These are phyloP conservation scores for Gambusia yucatana DNA, from an alignment of 2,797 vertebrate genomes.

Conservation along the genomic window DNA sequence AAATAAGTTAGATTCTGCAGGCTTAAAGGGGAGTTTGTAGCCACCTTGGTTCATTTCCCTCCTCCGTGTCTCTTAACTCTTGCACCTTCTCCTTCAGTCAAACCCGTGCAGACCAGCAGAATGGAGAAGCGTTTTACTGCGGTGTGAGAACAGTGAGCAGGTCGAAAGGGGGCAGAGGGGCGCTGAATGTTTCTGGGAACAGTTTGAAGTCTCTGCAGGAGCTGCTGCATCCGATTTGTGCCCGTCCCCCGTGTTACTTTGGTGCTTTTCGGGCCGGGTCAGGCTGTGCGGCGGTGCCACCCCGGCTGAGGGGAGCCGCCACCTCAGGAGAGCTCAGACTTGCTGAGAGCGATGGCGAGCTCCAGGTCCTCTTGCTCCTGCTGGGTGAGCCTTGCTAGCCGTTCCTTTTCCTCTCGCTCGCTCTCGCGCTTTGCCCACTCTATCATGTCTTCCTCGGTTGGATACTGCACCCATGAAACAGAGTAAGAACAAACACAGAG, in stretches of 20 bases:
- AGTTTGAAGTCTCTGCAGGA: constrained; percentile 56
- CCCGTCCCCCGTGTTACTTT: constrained; percentile 60
- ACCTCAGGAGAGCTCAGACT: constrained; percentile 95
- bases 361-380: constrained; percentile 99
- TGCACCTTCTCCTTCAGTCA: constrained; percentile 18
- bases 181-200: constrained; percentile 23
- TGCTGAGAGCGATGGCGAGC: constrained; percentile 98
- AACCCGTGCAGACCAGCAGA: constrained; percentile 27
- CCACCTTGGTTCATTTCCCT: background rate
- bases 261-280: constrained; percentile 66
- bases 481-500: constrained; percentile 43
- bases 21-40: constrained; percentile 23
- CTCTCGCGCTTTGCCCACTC: constrained; percentile 99
- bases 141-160: constrained; percentile 38
- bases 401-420: constrained; percentile 95
- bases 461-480: constrained; percentile 85
- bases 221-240: constrained; percentile 62
- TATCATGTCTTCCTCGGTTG: constrained; percentile 98
- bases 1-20: constrained; percentile 64
- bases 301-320: constrained; percentile 7
- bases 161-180: constrained; percentile 14
- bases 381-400: constrained; percentile 92
- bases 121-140: constrained; percentile 31
- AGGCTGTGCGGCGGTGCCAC: constrained; percentile 44
- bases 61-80: constrained; percentile 2